phyloP scores from a whole-genome alignment of 2,797 vertebrate genomes.

The Liasis olivaceus region DNA sequence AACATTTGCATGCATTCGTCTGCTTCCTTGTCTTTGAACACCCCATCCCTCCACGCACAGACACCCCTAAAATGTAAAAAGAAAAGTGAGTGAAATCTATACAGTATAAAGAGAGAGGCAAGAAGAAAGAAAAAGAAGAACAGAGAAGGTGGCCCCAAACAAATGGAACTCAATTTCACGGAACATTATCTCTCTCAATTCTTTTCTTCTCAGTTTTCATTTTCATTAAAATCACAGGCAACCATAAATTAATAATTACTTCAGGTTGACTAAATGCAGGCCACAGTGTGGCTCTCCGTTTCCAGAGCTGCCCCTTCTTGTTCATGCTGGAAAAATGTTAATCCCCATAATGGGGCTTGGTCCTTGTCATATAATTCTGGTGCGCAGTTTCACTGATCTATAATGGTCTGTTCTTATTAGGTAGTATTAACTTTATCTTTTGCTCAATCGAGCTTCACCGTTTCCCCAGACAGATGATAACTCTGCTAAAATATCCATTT shows the following conservation, averaged over 20 bases:
- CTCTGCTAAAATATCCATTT: slow-evolving; percentile 66
- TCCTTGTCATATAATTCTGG: slow-evolving; percentile 95
- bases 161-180: slow-evolving; percentile 99
- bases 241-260: slow-evolving; percentile 99
- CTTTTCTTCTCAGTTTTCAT: slow-evolving; percentile 98
- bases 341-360: slow-evolving; percentile 97
- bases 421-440: slow-evolving; percentile 94
- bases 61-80: slow-evolving; percentile 63
- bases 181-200: slow-evolving; percentile 99
- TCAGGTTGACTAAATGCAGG: slow-evolving; percentile 98
- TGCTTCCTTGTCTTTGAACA: slow-evolving; percentile 86
- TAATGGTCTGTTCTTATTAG: slow-evolving; percentile 99
- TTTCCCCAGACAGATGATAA: slow-evolving; percentile 74
- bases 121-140: slow-evolving; percentile 36
- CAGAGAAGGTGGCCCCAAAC: slow-evolving; percentile 92
- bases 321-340: slow-evolving; percentile 98
- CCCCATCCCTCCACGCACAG: slow-evolving; percentile 3
- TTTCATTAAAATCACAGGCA: slow-evolving; percentile 99
- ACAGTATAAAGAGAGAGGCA: slow-evolving; percentile 28
- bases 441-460: slow-evolving; percentile 88
- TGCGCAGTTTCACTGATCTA: slow-evolving; percentile 96
- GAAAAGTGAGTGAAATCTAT: slow-evolving; percentile 11
- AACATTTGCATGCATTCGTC: slow-evolving; percentile 71
- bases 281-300: slow-evolving; percentile 83
- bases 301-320: slow-evolving; percentile 89